phyloP scores from a whole-genome alignment of 2,797 vertebrate genomes.

The Falco cherrug region DNA sequence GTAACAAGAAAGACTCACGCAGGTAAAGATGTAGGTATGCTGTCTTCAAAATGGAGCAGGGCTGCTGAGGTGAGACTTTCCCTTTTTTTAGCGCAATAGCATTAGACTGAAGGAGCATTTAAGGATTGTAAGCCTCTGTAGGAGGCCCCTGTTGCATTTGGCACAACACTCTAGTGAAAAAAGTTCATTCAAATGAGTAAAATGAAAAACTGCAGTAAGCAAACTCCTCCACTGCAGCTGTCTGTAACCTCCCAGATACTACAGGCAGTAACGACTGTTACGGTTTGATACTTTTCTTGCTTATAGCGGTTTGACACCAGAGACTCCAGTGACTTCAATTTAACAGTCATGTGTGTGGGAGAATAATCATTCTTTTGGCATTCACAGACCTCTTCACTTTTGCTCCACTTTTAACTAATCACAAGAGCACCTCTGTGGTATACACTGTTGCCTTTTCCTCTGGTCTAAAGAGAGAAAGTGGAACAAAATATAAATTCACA shows the following conservation, averaged over 20 bases:
- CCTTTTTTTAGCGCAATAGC: not conserved
- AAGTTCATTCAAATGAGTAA: not conserved
- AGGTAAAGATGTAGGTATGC: not conserved
- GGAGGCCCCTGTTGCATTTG: not conserved
- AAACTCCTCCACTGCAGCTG: not conserved
- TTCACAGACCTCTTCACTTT: not conserved
- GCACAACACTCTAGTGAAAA: not conserved
- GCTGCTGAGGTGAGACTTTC: not conserved
- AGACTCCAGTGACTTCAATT: not conserved
- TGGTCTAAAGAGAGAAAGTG: not conserved
- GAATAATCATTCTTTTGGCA: not conserved
- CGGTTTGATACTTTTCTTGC: not conserved
- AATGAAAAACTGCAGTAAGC: not conserved
- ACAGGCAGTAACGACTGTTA: not conserved
- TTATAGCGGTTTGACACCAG: not conserved
- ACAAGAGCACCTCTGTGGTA: fast-evolving
- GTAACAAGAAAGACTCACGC: not conserved
- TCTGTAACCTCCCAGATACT: not conserved
- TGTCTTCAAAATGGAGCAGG: not conserved
- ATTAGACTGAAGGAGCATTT: not conserved
- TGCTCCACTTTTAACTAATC: not conserved
- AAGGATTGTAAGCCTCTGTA: not conserved
- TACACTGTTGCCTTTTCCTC: not conserved
- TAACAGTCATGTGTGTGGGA: not conserved
- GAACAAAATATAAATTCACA: not conserved